phyloP scores from a whole-genome alignment of 2,888 invertebrate species.

The Mayetiola destructor region DNA sequence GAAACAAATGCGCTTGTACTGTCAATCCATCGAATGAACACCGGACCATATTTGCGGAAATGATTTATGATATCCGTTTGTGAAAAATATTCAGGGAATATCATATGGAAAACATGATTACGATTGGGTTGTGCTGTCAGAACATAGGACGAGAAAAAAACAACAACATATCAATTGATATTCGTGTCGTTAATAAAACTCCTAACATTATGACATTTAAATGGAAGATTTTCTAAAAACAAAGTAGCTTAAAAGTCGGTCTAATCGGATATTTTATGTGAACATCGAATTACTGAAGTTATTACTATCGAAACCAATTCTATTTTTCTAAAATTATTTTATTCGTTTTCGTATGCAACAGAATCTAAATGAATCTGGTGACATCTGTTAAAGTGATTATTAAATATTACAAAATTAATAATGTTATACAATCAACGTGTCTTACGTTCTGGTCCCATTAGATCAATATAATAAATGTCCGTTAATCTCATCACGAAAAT shows the following conservation, averaged over 20 bases:
- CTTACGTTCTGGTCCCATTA: slow-evolving; percentile 63
- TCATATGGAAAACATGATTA: slow-evolving; percentile 66
- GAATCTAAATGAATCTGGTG: too few species aligned
- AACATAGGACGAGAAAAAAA: neutral
- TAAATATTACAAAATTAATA: too few species aligned
- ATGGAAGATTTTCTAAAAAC: neutral
- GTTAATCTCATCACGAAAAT: slow-evolving; percentile 24
- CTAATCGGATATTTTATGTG: too few species aligned
- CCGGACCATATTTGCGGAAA: slow-evolving; percentile 61
- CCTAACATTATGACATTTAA: neutral
- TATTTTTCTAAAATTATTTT: too few species aligned
- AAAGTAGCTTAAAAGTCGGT: too few species aligned
- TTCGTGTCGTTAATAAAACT: neutral
- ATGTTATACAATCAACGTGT: slow-evolving; percentile 26
- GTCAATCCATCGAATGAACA: slow-evolving; percentile 44
- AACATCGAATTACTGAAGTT: neutral
- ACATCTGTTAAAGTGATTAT: too few species aligned
- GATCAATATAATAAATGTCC: slow-evolving; percentile 57
- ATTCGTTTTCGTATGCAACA: too few species aligned
- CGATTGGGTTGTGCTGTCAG: slow-evolving; percentile 41
- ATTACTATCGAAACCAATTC: too few species aligned
- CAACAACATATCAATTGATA: neutral
- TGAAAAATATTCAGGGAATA: slow-evolving; percentile 65
- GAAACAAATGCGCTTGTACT: slow-evolving; percentile 55
- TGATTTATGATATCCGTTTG: slow-evolving; percentile 51